phyloP scores from a whole-genome alignment of 2,113 vertebrate species.

The Polyodon spathula region DNA sequence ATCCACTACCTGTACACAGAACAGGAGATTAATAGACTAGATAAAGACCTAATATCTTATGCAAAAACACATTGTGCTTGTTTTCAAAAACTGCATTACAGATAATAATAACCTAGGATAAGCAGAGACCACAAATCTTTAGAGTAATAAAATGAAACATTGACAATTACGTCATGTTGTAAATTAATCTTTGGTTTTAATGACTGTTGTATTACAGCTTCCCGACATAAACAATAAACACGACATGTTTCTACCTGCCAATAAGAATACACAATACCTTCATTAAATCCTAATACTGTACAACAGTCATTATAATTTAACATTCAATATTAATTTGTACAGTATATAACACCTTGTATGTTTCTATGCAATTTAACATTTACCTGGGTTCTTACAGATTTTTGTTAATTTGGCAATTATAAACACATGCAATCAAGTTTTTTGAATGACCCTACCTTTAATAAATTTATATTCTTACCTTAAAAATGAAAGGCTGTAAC shows the following conservation, averaged over 20 bases:
- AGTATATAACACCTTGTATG: too few species aligned
- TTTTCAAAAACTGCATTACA: conserved; percentile 35
- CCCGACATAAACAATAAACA: neutral
- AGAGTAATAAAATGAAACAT: neutral
- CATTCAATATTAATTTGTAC: too few species aligned
- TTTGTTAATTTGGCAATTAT: too few species aligned
- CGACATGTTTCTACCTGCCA: neutral
- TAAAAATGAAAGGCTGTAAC: too few species aligned
- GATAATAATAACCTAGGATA: conserved; percentile 48
- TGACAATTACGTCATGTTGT: conserved; percentile 1
- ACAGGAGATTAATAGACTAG: conserved; percentile 50
- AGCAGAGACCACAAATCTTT: conserved; percentile 34
- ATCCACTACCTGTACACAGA: conserved; percentile 41
- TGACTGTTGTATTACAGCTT: neutral
- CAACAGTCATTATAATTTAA: neutral
- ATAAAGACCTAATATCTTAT: conserved; percentile 52
- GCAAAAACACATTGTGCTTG: conserved; percentile 39
- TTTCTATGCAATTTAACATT: too few species aligned
- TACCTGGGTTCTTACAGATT: too few species aligned
- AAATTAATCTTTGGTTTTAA: neutral
- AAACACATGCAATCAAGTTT: too few species aligned
- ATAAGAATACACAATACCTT: too few species aligned
- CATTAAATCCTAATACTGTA: neutral
- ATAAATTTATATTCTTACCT: too few species aligned
- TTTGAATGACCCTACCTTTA: too few species aligned